phyloP scores from a whole-genome alignment of 2,797 vertebrate genomes.

The Tinamus major region DNA sequence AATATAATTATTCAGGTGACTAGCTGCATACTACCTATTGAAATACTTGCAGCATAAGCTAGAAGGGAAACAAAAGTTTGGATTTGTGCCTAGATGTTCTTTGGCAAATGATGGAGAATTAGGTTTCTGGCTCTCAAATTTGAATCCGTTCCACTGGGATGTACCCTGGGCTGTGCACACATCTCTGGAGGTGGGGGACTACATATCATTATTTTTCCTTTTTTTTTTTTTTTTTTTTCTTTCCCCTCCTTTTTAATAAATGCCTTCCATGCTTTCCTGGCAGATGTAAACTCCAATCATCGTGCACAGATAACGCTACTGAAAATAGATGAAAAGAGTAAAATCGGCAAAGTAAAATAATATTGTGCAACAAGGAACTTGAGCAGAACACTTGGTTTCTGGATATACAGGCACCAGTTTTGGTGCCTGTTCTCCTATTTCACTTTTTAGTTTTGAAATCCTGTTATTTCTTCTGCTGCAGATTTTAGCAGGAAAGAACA shows the following conservation, averaged over 20 bases:
- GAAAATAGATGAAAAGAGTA: background rate
- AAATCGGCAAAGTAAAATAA: background rate
- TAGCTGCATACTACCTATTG: background rate
- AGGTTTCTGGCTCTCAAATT: background rate
- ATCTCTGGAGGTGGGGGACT: background rate
- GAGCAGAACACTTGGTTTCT: background rate
- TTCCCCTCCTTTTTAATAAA: background rate
- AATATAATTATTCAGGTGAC: background rate
- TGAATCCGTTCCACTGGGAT: background rate
- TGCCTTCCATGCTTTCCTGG: background rate
- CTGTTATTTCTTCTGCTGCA: background rate
- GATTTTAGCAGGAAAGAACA: background rate
- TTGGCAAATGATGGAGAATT: background rate
- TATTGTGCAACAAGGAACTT: background rate
- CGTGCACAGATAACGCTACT: background rate
- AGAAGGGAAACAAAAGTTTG: conserved; percentile 33
- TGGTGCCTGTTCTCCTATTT: background rate
- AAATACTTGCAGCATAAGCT: background rate
- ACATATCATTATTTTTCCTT: background rate
- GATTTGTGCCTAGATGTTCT: conserved; percentile 17
- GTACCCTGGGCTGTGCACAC: background rate
- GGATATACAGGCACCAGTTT: background rate
- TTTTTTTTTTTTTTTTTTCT: background rate
- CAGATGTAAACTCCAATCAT: background rate
- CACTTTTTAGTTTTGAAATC: background rate